A percentile compares a stretch with the other conserved stretches of the same genome.
Evolutionary conservation across 2,888 invertebrate species (phyloP).

Genomic region (Lordiphosa fenestrarum): DNA sequence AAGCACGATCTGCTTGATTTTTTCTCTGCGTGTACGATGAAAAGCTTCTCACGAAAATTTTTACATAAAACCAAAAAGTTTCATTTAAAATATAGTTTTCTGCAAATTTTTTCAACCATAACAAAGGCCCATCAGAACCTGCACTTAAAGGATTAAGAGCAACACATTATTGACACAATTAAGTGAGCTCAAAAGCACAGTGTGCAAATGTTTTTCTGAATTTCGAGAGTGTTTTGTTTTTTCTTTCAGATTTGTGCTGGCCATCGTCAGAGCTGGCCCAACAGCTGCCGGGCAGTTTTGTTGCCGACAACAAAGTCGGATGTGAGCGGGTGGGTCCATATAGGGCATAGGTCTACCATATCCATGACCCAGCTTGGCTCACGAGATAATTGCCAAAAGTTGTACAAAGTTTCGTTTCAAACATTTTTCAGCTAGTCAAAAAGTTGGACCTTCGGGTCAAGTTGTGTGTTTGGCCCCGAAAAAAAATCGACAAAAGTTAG

Average conservation of each 20-base stretch:
- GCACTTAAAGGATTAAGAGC: constrained; percentile 59
- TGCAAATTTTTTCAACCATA: constrained; percentile 2
- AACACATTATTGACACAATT: constrained; percentile 54
- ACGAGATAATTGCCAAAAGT: constrained; percentile 76
- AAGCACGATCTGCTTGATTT: too few relatives aligned
- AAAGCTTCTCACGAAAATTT: too few relatives aligned
- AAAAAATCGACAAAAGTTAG: constrained; percentile 44
- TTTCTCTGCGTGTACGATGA: too few relatives aligned
- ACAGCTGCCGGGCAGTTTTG: constrained; percentile 30
- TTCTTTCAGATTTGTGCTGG: constrained; percentile 1
- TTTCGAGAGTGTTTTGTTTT: constrained; percentile 3
- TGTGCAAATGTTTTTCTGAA: constrained; percentile 23
- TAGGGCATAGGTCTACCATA: constrained; percentile 26
- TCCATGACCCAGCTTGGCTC: constrained; percentile 48
- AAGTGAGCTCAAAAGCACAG: constrained; percentile 11
- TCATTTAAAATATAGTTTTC: constrained; percentile 1
- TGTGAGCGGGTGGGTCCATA: constrained; percentile 5
- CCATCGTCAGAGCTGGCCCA: constrained; percentile 12
- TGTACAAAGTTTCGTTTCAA: constrained; percentile 61
- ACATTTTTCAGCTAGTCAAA: constrained; percentile 67
- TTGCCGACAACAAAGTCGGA: constrained; percentile 35
- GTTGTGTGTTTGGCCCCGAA: constrained; percentile 43
- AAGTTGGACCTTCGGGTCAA: constrained; percentile 69
- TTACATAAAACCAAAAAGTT: too few relatives aligned
- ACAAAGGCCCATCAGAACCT: constrained; percentile 13